phyloP scores from a whole-genome alignment of 2,797 vertebrate genomes.

The Diglossa cyanea region DNA sequence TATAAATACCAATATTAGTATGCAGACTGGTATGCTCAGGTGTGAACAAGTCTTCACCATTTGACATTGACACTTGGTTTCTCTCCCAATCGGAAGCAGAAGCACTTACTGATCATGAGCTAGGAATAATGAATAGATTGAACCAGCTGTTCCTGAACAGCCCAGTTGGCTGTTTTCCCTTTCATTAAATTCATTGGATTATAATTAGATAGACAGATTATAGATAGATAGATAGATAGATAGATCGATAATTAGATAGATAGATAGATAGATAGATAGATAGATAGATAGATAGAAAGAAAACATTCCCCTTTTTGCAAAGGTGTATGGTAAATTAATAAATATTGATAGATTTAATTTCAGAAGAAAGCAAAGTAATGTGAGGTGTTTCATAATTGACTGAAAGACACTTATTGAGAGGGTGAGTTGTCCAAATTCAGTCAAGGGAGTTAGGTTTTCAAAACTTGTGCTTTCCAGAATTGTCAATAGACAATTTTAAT shows the following conservation, averaged over 20 bases:
- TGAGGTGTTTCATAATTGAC: not conserved
- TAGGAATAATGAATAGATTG: slow-evolving; percentile 23
- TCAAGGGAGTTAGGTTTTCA: not conserved
- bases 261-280: not conserved
- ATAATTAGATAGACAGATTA: not conserved
- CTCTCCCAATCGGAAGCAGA: not conserved
- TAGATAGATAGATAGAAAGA: not conserved
- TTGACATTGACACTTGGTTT: slow-evolving; percentile 22
- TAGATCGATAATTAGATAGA: not conserved
- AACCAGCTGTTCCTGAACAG: slow-evolving; percentile 31
- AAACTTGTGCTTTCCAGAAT: not conserved
- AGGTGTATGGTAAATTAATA: not conserved
- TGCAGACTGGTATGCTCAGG: slow-evolving; percentile 27
- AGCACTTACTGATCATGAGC: not conserved
- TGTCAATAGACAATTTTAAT: not conserved
- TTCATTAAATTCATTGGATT: not conserved
- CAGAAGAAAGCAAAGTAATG: not conserved
- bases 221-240: not conserved
- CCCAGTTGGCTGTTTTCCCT: not conserved
- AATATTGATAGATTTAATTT: not conserved
- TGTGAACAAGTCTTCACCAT: slow-evolving; percentile 40
- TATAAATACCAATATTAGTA: slow-evolving; percentile 35
- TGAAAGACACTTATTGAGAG: not conserved
- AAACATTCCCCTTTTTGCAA: not conserved
- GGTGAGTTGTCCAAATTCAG: not conserved